Base-by-base conservation (phyloP, 2,888 invertebrate genomes). In the Mythimna ferrago region DNA sequence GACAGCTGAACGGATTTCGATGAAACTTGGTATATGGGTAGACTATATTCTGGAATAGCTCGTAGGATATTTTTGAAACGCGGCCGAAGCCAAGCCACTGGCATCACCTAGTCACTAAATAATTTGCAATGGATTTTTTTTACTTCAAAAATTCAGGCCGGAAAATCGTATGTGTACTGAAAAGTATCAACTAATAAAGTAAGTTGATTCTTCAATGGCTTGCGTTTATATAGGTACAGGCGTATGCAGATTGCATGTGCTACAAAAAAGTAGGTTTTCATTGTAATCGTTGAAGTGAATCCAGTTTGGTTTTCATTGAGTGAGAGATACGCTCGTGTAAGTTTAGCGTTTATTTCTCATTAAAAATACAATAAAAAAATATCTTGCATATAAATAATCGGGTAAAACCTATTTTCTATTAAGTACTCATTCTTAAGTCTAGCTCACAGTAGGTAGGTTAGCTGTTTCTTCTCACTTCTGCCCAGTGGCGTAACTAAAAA, bases 271-370 rank as follows among this genome's bases (percentile, higher is more conserved):
- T 76, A 48, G 19, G 1, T 16, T 44, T 69, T 41, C 70, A 69
- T 54, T 69, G 44, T 7, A 21, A 19, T 21, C 38, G 7, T 10
- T 38, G 19, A 41, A 77, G 57, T 21, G 32, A 32, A 73, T 57
- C 32, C 38, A 51, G 32, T 69, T 51, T 21, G 7, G 7, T 51
- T 78, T 77, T 73, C 48, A 57, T 57, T 51, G 11, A 78, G 32
- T 68, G 38, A 48, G 10, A 21, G 56, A 57, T 14, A 69, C 78
- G 73, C 73, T 73, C 73, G 73, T 73, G 73, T 73, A 77, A 10
- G 2, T 77, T 77, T 57, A 41, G 6, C 51, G 56, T 41, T 76
- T 41, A 61, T 61, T 77, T 48, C 32, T 57, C 11, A 44, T 38
- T 26, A 2, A 32, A 32, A 60, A 32, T 54, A 9, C 41, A 26